phyloP scores from a whole-genome alignment of 2,888 invertebrate genomes.

The Catotricha subobsoleta region DNA sequence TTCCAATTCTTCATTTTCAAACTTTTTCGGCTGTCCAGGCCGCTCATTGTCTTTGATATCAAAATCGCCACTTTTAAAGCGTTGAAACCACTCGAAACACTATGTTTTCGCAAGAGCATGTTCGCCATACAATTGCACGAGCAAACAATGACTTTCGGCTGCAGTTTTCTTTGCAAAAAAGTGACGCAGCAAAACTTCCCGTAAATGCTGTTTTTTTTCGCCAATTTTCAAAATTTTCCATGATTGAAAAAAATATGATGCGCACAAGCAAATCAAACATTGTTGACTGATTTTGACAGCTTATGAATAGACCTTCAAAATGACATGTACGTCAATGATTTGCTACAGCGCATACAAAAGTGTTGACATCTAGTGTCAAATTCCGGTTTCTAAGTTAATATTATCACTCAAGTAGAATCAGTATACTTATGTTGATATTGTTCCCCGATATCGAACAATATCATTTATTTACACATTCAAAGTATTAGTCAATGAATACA shows the following conservation, averaged over 20 bases:
- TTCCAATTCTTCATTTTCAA: conserved; percentile 11
- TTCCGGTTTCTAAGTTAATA: not conserved
- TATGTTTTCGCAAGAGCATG: not conserved
- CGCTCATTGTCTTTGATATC: conserved; percentile 11
- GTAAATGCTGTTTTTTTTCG: conserved; percentile 3
- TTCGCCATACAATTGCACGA: not conserved
- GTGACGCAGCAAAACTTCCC: not conserved
- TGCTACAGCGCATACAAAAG: not conserved
- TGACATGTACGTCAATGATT: not conserved
- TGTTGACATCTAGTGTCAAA: not conserved
- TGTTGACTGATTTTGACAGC: not conserved
- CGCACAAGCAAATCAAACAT: not conserved
- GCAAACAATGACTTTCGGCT: conserved; percentile 1
- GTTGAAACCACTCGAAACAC: conserved; percentile 9
- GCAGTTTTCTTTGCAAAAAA: not conserved
- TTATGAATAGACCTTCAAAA: not conserved
- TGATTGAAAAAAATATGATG: not conserved
- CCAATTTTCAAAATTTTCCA: not conserved
- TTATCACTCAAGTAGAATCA: too few relatives aligned
- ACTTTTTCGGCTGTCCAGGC: conserved; percentile 7
- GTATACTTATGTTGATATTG: too few relatives aligned
- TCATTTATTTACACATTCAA: too few relatives aligned
- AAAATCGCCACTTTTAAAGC: conserved; percentile 11
- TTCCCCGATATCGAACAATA: too few relatives aligned
- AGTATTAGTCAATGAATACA: too few relatives aligned